Base-by-base conservation (phyloP, 2,888 invertebrate genomes). In the Caradrina kadenii region DNA sequence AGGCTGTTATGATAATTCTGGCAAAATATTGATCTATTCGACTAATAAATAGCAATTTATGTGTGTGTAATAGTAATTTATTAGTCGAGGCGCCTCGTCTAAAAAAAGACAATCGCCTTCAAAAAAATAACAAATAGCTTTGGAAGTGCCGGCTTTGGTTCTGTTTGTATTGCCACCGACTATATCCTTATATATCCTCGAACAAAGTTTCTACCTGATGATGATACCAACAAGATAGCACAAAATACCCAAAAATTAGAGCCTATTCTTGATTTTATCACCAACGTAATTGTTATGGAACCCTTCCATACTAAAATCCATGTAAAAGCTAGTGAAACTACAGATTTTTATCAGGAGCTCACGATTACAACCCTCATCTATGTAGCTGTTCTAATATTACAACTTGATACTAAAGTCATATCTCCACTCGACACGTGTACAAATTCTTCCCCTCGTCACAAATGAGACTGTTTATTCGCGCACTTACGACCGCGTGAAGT, bases 401-500 rank as follows among this genome's bases (percentile, higher is more conserved):
- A 31, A 31, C 56, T 2, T 22, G 22, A 49, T 19, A 62, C 58
- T 58, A 67, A 56, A 67, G 22, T 61, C 26, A 39, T 61, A 61
- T 67, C 50, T 31, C 48, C 22, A 53, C 48, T 22, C 39, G 21
- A 75, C 53, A 31, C 56, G 53, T 62, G n/a, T 53, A 69, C 62
- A 54, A 60, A 45, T 64, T 54, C 53, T 45, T 22, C 50, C 54
- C 48, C 53, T 45, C 15, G 21, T 63, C 31, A 26, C 54, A 60
- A 67, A 75, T 65, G 31, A 71, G 48, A 52, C 70, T 66, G 65
- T 63, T 63, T 62, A 68, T 74, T 50, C 55, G 59, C 54, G 52
- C 56, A 59, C 61, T 76, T 69, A 69, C 60, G 59, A 63, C 45
- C 63, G 53, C 73, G 50, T 50, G 45, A 70, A 78, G 60, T 69